These are phyloP conservation scores for Caranx melampygus DNA, from an alignment of 2,113 vertebrate species.

Conservation along the genomic window DNA sequence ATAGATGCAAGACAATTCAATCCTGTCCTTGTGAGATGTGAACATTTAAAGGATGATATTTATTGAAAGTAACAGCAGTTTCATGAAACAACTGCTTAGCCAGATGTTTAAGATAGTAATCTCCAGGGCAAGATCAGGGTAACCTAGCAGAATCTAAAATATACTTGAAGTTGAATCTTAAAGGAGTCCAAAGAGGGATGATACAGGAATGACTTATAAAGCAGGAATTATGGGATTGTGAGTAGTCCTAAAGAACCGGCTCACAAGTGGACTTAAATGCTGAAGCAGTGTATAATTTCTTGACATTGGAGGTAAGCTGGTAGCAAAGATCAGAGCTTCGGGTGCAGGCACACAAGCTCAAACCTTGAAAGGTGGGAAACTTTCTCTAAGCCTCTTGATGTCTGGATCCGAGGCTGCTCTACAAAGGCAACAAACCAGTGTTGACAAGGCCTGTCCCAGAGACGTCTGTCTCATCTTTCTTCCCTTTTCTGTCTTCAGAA, in stretches of 20 bases:
- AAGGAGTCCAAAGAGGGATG: constrained; percentile 9
- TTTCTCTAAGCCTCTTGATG: constrained; percentile 69
- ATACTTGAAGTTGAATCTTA: not conserved
- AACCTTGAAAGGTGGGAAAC: constrained; percentile 60
- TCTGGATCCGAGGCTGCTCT: constrained; percentile 48
- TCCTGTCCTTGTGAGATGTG: not conserved
- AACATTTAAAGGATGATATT: not conserved
- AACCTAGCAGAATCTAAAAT: not conserved
- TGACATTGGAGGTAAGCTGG: constrained; percentile 31
- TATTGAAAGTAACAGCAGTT: not conserved
- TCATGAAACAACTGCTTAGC: not conserved
- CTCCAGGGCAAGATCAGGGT: not conserved
- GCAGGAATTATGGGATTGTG: constrained; percentile 1
- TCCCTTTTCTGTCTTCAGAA: constrained; percentile 28
- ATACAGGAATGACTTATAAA: not conserved
- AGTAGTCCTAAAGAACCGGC: constrained; percentile 7
- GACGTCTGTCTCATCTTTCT: constrained; percentile 20
- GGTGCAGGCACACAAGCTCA: constrained; percentile 30
- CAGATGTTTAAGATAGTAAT: not conserved
- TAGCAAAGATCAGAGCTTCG: constrained; percentile 60
- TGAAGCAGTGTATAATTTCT: constrained; percentile 37
- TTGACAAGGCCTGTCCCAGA: constrained; percentile 49
- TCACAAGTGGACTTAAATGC: constrained; percentile 41
- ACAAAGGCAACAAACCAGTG: constrained; percentile 35
- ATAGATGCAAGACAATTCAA: not conserved